Evolutionary conservation across 2,797 vertebrate genomes (phyloP), one percentile per base, ranked within the genome.

Genomic region (Gymnothorax reevesii): DNA sequence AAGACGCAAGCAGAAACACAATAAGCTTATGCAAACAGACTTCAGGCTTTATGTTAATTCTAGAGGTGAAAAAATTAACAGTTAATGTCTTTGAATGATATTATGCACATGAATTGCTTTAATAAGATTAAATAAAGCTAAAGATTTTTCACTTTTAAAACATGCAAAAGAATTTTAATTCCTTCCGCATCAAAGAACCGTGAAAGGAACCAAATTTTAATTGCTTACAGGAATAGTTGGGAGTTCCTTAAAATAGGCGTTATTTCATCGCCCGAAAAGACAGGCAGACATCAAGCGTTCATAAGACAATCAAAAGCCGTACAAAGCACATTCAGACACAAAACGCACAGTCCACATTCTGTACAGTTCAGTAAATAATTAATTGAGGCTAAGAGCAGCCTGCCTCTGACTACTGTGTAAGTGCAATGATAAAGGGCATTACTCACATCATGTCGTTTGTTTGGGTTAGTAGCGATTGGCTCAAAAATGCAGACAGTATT

Each of bases 401-500:
- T n/a, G 25, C 9, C 60, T 52, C 83, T 52, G 15, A 52, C 59
- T 33, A 33, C 66, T 7, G 1, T 10, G 54, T 52, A 52, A 57
- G 4, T 17, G 52, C 84, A 79, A 5, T 5, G 25, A 64, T 13
- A 82, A 42, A 60, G 54, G 69, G 57, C 49, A 6, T 25, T 77
- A 88, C 90, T 93, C 89, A 93, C 94, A 89, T 94, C 92, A 91
- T 94, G 94, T 88, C 95, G 94, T 92, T 96, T 96, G 92, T 96
- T 98, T 94, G 96, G 97, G 95, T 98, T 98, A 91, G 96, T 93
- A 88, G 96, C 96, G 89, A 99, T 94, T 0, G 99, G 98, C 91
- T 99, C 98, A 93, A 99, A 99, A 95, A 99, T 97, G 92, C 98
- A 99, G 92, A 99, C 98, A 79, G 98, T 98, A 88, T 99, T 99